Evolutionary conservation across 1,140 invertebrate genomes (phyloP), one percentile per base, ranked within the genome.

Genomic region (Psix sp.): DNA sequence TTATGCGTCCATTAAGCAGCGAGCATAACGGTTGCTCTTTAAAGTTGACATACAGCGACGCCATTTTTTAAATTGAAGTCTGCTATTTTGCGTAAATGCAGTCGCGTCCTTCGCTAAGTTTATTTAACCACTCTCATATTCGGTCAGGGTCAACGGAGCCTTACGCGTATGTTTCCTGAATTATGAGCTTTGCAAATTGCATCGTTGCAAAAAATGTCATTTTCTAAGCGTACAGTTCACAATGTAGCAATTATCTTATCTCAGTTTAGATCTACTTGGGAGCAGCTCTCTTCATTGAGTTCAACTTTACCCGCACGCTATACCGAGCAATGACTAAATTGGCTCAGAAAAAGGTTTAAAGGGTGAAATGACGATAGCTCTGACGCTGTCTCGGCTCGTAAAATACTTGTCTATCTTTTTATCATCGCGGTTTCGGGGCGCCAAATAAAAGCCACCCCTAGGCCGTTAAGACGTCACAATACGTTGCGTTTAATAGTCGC

Each of bases 81-180:
- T 35, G 43, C 31, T 56, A 33, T 59, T 73, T 59, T 65, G 51
- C 51, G 54, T 66, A 66, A 66, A 40, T 63, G 33, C 29, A 51
- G 29, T 15, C 20, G 43, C 43, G 70, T 24, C 77, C 77, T 79
- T 78, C 77, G 46, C 63, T 76, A 56, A 74, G 72, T 80, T 79
- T 80, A 68, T 75, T 51, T 57, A 33, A 38, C 43, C 57, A 71
- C 75, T 72, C 68, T 56, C 48, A 46, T 38, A 70, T 57, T 76
- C 63, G 78, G 77, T 77, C 78, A 81, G 57, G 78, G 80, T 43
- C 73, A 56, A 24, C 26, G 31, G 57, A 71, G 21, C 20, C 43
- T 59, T 72, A 52, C 35, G 62, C 40, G 29, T 45, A 35, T 35
- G 7, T 17, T 16, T 16, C 46, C 15, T 57, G 24, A 43, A 48